Percentiles rank a stretch among this genome's conserved stretches.
These are phyloP conservation scores for Heterodera schachtii DNA, from an alignment of 1,140 invertebrate species.

Conservation along the genomic window DNA sequence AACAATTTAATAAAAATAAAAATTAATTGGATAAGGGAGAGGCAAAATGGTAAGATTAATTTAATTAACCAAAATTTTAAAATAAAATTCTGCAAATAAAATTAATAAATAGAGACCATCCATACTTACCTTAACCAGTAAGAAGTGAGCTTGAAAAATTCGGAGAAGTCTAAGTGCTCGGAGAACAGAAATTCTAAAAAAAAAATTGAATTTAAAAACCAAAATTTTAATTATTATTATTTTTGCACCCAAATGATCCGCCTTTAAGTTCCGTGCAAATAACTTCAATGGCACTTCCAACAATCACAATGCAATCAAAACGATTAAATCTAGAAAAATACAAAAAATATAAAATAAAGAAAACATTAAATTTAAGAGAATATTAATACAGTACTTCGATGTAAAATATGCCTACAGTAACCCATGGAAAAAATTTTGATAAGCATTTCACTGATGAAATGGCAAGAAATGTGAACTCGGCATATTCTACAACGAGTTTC, in stretches of 20 bases:
- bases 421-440: conserved; percentile 99
- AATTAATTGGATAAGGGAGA: too few species aligned
- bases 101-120: not conserved
- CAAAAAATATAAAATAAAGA: conserved; percentile 76
- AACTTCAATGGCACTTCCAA: conserved; percentile 98
- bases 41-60: too few species aligned
- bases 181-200: conserved; percentile 81
- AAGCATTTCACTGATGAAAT: conserved; percentile 98
- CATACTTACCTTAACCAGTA: conserved; percentile 66
- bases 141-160: conserved; percentile 95
- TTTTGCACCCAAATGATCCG: conserved; percentile 81
- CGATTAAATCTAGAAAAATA: conserved; percentile 67
- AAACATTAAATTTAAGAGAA: conserved; percentile 79
- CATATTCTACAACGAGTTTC: conserved; percentile 75
- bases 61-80: conserved; percentile 23
- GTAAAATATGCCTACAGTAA: conserved; percentile 94
- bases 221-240: not conserved
- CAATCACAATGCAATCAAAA: conserved; percentile 74
- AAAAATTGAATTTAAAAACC: not conserved
- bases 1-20: not conserved
- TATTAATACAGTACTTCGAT: conserved; percentile 73
- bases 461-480: conserved; percentile 96
- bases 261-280: conserved; percentile 95
- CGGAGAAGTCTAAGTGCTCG: conserved; percentile 93
- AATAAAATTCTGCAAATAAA: not conserved